These are phyloP conservation scores for Corapipo altera DNA, from an alignment of 2,113 vertebrate genomes.

Conservation along the genomic window DNA sequence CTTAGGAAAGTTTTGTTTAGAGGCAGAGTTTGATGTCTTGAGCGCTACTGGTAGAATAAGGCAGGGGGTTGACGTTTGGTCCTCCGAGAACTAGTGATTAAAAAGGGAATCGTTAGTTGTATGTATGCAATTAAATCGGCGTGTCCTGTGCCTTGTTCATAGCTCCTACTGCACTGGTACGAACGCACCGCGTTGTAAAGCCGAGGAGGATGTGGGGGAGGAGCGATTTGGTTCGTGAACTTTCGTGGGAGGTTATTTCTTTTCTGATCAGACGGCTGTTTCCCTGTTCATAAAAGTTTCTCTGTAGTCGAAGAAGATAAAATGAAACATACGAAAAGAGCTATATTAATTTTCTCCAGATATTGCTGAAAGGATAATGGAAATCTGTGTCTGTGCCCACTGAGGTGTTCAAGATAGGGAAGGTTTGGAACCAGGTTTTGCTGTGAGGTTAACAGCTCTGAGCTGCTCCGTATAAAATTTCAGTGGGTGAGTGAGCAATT, in stretches of 20 bases:
- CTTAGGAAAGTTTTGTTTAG: background rate
- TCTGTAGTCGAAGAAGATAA: background rate
- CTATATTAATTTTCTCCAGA: background rate
- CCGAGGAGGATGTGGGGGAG: slow-evolving; percentile 9
- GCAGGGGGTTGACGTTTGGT: background rate
- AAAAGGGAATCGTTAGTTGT: background rate
- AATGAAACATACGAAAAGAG: background rate
- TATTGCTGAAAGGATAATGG: background rate
- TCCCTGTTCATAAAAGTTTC: background rate
- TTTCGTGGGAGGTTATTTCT: slow-evolving; percentile 32
- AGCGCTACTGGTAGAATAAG: background rate
- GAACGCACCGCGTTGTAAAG: background rate
- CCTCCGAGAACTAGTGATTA: background rate
- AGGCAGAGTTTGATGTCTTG: background rate
- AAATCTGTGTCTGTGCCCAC: background rate
- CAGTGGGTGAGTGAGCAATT: slow-evolving; percentile 69
- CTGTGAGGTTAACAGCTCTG: slow-evolving; percentile 11
- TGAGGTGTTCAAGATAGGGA: slow-evolving; percentile 11
- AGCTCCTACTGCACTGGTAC: background rate
- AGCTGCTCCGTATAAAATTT: slow-evolving; percentile 52
- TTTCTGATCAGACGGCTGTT: background rate
- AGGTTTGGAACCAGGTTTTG: slow-evolving; percentile 60
- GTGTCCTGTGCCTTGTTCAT: background rate
- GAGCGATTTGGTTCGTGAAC: slow-evolving; percentile 36
- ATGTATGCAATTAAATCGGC: background rate